Base-by-base conservation (phyloP, 2,113 vertebrate species). In the Vidua chalybeata region DNA sequence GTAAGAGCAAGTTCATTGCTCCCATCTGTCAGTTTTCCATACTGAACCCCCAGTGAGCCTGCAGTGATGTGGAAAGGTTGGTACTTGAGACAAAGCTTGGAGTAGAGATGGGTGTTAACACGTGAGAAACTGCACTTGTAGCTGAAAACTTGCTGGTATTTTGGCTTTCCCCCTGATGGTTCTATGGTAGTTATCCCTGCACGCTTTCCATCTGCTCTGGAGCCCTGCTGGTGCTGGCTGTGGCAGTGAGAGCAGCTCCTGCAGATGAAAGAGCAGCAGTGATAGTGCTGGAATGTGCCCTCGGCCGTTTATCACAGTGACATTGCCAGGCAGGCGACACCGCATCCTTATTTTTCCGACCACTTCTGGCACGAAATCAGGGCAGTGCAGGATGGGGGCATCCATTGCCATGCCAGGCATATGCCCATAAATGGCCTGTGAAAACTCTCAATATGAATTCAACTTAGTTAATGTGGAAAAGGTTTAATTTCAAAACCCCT, bases 241-340 rank as follows among this genome's bases (percentile, higher is more conserved):
- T 33, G 71, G 77, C 69, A 80, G 48, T 3, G 24, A 63, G 76
- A 93, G 59, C 69, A 86, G 63, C 73, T 82, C 68, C 75, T 90
- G 89, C 69, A 59, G 75, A 84, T 85, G 84, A 84, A 91, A 86
- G 74, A 80, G 76, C 75, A 88, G 61, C 63, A 55, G 52, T 4
- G 90, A 93, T 94, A 94, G 51, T 3, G 33, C 2, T 67, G 95
- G 96, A 96, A 96, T 94, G 95, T 76, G 94, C 88, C 93, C 91
- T 81, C 23, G 0, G 75, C 41, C 52, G 0, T 85, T 96, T 95
- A 84, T 94, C 96, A 58, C 64, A 19, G 67, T 23, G 76, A 93
- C 93, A 76, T 3, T 89, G 82, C 23, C 92, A 63, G 18, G 24
- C 83, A 68, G 87, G 78, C 0, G 41, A 43, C 55, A 48, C 0